phyloP scores from a whole-genome alignment of 1,140 invertebrate genomes.

The Campoletis sonorensis region DNA sequence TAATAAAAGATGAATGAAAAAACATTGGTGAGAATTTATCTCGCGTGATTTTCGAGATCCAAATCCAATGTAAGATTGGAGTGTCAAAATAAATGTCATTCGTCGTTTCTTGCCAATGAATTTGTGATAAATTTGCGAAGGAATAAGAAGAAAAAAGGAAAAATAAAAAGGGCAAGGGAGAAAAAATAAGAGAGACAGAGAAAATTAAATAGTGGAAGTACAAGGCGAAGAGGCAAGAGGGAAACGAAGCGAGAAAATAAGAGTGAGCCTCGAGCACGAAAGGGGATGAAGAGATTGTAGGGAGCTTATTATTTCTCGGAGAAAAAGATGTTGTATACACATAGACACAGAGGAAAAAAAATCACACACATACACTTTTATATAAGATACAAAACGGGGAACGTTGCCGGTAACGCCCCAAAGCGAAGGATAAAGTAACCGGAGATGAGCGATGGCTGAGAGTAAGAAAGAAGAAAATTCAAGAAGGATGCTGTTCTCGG shows the following conservation, averaged over 20 bases:
- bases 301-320: slow-evolving; percentile 71
- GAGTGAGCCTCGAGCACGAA: slow-evolving; percentile 80
- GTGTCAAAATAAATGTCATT: slow-evolving; percentile 56
- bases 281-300: slow-evolving; percentile 82
- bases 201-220: slow-evolving; percentile 60
- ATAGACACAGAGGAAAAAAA: slow-evolving; percentile 39
- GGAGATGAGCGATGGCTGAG: slow-evolving; percentile 59
- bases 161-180: too few species aligned
- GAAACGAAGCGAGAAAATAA: slow-evolving; percentile 55
- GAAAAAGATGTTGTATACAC: slow-evolving; percentile 51
- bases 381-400: slow-evolving; percentile 50
- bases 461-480: slow-evolving; percentile 48
- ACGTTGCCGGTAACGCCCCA: slow-evolving; percentile 62
- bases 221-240: slow-evolving; percentile 69
- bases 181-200: slow-evolving; percentile 38
- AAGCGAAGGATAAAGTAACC: slow-evolving; percentile 65
- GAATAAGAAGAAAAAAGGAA: too few species aligned
- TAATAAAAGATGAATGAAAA: too few species aligned
- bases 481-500: slow-evolving; percentile 38
- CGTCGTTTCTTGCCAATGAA: slow-evolving; percentile 60
- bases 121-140: slow-evolving; percentile 61
- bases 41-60: too few species aligned
- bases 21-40: too few species aligned
- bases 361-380: too few species aligned
- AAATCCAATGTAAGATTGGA: background rate